Base-by-base conservation (phyloP, 2,797 vertebrate genomes). In the Notoglanidium macrostoma region DNA sequence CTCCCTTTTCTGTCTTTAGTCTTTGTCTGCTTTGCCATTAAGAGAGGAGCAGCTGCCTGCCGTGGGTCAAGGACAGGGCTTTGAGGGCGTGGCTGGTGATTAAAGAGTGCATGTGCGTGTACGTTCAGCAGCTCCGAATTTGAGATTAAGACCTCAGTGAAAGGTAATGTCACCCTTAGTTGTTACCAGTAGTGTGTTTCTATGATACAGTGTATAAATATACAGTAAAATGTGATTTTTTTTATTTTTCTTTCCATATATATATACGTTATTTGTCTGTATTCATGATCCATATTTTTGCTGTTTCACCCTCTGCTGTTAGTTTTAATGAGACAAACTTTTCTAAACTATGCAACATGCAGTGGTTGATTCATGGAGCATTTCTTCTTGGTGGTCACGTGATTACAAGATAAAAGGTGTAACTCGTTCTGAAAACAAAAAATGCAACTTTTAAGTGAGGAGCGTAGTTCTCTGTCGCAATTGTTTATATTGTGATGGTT, bases 21-120 rank as follows among this genome's bases (percentile, higher is more conserved):
- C 63, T 32, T 88, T 86, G 70, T 86, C 70, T 77, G 54, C 73
- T 89, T 61, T 89, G 26, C 59, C 72, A 85, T 84, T 89, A 83
- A 70, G 84, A 68, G 87, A 87, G 85, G 91, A 93, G 91, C 92
- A 92, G 93, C 90, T 94, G 93, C 93, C 90, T 92, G 91, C 89
- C 72, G 87, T 88, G 92, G 92, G 70, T 88, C 89, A 92, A 86
- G 72, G 82, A 73, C 4, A 54, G 78, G 14, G 57, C 51, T 80
- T 55, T 65, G 15, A 76, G 72, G 85, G 73, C 46, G 83, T 85
- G 77, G 55, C 44, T 85, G 9, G 35, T 49, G 23, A 84, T 74
- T 68, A 14, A 76, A 46, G 35, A 74, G 65, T 82, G 78, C 51
- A 12, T 35, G 49, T 23, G 49, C 29, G 21, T 11, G 17, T 54